phyloP scores from a whole-genome alignment of 2,888 invertebrate species.

The Panzeria rudis region DNA sequence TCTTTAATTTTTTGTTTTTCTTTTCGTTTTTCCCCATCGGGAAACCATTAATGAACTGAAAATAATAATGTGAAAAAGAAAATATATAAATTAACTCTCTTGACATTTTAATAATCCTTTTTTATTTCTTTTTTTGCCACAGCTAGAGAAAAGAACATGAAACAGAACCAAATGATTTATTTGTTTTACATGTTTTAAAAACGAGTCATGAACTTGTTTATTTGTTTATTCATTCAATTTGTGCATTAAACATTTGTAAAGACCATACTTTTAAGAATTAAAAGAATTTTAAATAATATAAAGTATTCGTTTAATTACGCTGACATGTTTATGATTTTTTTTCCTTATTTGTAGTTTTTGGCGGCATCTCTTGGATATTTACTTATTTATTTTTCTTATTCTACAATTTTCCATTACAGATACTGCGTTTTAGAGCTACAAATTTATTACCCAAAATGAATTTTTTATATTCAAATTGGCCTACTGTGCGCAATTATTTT shows the following conservation, averaged over 20 bases:
- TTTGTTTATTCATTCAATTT: slow-evolving; percentile 31
- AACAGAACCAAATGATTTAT: slow-evolving; percentile 63
- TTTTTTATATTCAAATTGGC: not conserved
- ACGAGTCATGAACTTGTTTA: slow-evolving; percentile 56
- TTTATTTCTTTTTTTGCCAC: slow-evolving; percentile 21
- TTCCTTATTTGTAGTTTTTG: slow-evolving; percentile 33
- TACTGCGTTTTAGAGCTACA: slow-evolving; percentile 46
- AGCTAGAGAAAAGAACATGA: slow-evolving; percentile 10
- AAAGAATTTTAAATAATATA: slow-evolving; percentile 1
- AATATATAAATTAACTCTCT: slow-evolving; percentile 47
- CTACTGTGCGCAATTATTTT: slow-evolving; percentile 1
- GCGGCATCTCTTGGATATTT: not conserved
- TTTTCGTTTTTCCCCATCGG: slow-evolving; percentile 7
- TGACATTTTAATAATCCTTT: slow-evolving; percentile 66
- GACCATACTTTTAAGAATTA: slow-evolving; percentile 2
- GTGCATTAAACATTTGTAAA: slow-evolving; percentile 30
- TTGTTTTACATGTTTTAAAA: slow-evolving; percentile 29
- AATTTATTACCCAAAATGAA: not conserved
- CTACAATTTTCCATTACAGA: slow-evolving; percentile 19
- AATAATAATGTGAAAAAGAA: slow-evolving; percentile 25
- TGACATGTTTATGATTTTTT: slow-evolving; percentile 38
- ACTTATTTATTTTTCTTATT: not conserved
- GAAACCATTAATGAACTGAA: slow-evolving; percentile 36
- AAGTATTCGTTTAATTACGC: not conserved
- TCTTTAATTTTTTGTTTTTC: not conserved